phyloP scores from a whole-genome alignment of 2,113 vertebrate genomes.

The Ammospiza nelsoni region DNA sequence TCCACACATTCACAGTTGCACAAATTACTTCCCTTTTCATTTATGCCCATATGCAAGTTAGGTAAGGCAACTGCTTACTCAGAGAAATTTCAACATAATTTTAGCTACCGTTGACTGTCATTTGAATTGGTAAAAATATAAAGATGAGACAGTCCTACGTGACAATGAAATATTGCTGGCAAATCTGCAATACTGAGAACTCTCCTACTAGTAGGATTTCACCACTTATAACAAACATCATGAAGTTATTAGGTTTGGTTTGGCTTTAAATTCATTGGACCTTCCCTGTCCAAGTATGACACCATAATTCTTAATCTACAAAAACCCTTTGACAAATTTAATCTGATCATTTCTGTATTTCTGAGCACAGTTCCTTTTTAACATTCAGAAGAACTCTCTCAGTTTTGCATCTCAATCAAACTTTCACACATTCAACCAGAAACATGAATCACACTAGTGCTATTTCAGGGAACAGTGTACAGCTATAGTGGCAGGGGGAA shows the following conservation, averaged over 20 bases:
- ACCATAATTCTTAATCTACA: background rate
- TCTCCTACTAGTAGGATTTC: background rate
- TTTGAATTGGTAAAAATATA: conserved; percentile 13
- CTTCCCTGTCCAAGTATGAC: background rate
- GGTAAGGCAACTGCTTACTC: conserved; percentile 35
- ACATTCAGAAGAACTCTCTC: conserved; percentile 24
- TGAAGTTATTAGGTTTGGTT: background rate
- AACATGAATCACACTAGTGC: conserved; percentile 51
- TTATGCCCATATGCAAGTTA: conserved; percentile 17
- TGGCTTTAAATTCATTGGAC: background rate
- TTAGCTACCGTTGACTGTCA: conserved; percentile 7
- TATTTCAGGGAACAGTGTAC: conserved; percentile 26
- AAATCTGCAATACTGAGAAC: background rate
- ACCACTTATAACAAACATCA: background rate
- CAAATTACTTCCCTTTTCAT: conserved; percentile 35
- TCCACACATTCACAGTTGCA: conserved; percentile 4
- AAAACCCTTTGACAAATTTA: background rate
- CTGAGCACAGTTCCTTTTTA: conserved; percentile 13
- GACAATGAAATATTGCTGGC: background rate
- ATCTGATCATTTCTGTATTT: background rate
- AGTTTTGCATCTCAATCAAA: conserved; percentile 55
- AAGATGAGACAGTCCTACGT: background rate
- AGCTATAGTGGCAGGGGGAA: background rate
- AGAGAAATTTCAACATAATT: conserved; percentile 31
- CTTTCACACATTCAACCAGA: conserved; percentile 53